phyloP scores from a whole-genome alignment of 1,140 invertebrate genomes.

The Zaprionus ghesquierei region DNA sequence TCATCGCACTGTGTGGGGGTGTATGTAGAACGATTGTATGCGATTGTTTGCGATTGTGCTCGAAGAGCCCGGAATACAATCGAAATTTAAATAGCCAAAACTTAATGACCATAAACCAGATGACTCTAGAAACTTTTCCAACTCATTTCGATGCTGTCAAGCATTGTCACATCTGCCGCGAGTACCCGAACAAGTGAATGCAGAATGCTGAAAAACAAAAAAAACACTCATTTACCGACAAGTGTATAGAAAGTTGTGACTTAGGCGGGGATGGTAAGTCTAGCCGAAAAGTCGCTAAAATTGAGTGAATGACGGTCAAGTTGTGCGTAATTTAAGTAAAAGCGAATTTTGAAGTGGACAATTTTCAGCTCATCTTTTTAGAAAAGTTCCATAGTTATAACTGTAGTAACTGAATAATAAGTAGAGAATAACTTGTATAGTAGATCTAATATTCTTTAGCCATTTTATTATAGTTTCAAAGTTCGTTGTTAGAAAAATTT shows the following conservation, averaged over 20 bases:
- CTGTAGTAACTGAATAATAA: not conserved
- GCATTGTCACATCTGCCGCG: not conserved
- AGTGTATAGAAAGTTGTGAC: not conserved
- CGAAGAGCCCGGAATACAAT: not conserved
- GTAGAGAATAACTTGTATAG: not conserved
- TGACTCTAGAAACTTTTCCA: not conserved
- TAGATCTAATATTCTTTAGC: not conserved
- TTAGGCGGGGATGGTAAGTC: not conserved
- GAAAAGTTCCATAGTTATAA: not conserved
- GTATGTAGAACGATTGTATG: constrained; percentile 9
- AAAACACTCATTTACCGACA: not conserved
- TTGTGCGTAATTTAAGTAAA: not conserved
- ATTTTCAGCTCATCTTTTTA: not conserved
- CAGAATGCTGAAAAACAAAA: too few species aligned
- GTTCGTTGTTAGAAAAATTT: too few species aligned
- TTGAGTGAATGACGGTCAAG: not conserved
- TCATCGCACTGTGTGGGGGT: constrained; percentile 27
- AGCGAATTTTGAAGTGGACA: not conserved
- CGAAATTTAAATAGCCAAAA: constrained; percentile 23
- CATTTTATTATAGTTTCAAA: too few species aligned
- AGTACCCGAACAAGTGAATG: not conserved
- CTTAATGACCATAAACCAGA: not conserved
- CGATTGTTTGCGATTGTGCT: constrained; percentile 2
- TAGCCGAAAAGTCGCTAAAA: not conserved
- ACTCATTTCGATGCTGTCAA: not conserved